Base-by-base conservation (phyloP, 2,888 invertebrate genomes). In the Furcula furcula region DNA sequence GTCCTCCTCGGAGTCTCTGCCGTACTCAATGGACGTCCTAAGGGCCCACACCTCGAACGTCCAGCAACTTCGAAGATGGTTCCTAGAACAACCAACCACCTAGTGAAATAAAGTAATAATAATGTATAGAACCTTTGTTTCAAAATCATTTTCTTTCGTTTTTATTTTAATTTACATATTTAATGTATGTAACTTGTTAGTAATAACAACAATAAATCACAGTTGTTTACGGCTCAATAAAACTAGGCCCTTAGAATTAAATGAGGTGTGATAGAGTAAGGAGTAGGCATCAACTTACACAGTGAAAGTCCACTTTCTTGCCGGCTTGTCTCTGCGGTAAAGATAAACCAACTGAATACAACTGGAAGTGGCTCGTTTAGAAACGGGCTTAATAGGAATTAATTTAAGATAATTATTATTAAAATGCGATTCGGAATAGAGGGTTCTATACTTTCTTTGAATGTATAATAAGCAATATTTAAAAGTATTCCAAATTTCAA, bases 271-370 rank as follows among this genome's bases (percentile, higher is more conserved):
- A 85, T 82, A 69, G 67, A 82, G 71, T 72, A 77, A 81, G 77
- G 77, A 81, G 79, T 72, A 68, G 66, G 73, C 78, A 76, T 82
- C 78, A 71, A 66, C 63, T 82, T 78, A 76, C 76, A 65, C 53
- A 83, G 87, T 80, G 87, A 88, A 88, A 88, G 87, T 88, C 55
- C 69, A 79, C 86, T 85, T 87, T 87, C 86, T 76, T 86, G 53
- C 68, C 56, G 67, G 59, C 70, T 69, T 74, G 76, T 78, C 70
- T 73, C 55, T 65, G 64, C 58, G 54, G 34, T 41, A 43, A 54
- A 59, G 66, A 64, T 56, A 58, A 68, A 65, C 62, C 50, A 54
- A 65, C 59, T 36, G 38, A 40, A 40, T 40, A 35, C 39, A 31
- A 45, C 78, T 83, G 49, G 84, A 82, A 70, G 69, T 46, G 75